Conservation (phyloP, 2,888 invertebrate species). For the Pollenia griseotomentosa region DNA sequence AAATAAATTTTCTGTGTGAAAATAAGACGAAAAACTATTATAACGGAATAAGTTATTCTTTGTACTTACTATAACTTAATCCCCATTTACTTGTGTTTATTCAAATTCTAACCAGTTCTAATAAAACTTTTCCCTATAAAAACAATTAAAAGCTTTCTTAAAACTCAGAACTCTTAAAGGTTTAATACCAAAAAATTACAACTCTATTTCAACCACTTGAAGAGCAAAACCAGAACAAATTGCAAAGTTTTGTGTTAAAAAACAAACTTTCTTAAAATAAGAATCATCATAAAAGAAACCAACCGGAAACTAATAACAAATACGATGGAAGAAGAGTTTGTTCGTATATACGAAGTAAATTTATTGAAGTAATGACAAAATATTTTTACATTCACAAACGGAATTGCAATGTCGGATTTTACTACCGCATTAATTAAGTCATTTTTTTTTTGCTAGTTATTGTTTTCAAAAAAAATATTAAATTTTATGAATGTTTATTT, state of each 20-base stretch:
- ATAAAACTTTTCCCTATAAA: no score
- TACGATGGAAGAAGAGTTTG: neutral
- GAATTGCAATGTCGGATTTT: neutral
- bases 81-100: no score
- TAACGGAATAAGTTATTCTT: no score
- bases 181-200: neutral
- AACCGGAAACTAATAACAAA: slow-evolving; percentile 16
- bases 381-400: neutral
- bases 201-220: neutral
- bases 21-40: no score
- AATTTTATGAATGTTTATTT: no score
- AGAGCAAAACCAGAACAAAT: neutral
- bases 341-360: neutral
- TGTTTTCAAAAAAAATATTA: no score
- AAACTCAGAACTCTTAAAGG: neutral
- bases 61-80: no score
- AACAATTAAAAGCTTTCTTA: no score
- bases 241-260: neutral
- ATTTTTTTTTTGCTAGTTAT: no score
- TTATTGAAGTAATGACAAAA: neutral
- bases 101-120: no score
- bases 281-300: slow-evolving; percentile 4
- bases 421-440: neutral
- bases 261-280: neutral
- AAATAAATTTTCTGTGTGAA: no score